These are phyloP conservation scores for Momotus momota DNA, from an alignment of 2,797 vertebrate species.

Conservation along the genomic window DNA sequence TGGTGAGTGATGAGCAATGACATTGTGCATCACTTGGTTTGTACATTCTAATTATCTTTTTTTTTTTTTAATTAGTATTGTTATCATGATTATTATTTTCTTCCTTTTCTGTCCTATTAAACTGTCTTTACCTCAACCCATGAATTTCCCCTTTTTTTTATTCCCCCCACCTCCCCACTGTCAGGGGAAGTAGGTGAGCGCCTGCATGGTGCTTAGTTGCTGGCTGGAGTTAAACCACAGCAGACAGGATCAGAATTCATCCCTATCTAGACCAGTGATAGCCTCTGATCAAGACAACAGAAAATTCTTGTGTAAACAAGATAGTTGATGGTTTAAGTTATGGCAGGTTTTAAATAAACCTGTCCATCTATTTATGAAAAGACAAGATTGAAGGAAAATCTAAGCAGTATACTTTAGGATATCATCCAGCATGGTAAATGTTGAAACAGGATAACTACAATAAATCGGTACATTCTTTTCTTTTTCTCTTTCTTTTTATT, in stretches of 20 bases:
- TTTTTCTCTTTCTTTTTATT: not conserved
- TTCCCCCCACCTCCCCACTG: not conserved
- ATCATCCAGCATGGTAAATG: not conserved
- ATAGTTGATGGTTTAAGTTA: not conserved
- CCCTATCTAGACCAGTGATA: not conserved
- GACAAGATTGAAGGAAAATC: not conserved
- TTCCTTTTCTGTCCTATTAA: not conserved
- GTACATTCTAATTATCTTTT: not conserved
- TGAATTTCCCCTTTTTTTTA: not conserved
- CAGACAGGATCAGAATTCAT: not conserved
- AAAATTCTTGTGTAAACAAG: not conserved
- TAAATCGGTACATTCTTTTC: not conserved
- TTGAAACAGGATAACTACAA: not conserved
- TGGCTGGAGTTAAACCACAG: not conserved
- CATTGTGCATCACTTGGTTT: not conserved
- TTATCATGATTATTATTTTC: not conserved
- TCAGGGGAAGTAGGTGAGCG: not conserved
- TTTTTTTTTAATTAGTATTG: not conserved
- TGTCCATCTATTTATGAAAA: not conserved
- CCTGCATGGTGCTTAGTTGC: not conserved
- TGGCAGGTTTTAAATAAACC: not conserved
- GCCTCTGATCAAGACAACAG: not conserved
- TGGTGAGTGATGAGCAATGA: not conserved
- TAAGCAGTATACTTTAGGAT: not conserved
- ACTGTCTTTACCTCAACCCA: not conserved